These are phyloP conservation scores for Porites rus DNA, from an alignment of 92 coral and sea anemone species.

Conservation along the genomic window DNA sequence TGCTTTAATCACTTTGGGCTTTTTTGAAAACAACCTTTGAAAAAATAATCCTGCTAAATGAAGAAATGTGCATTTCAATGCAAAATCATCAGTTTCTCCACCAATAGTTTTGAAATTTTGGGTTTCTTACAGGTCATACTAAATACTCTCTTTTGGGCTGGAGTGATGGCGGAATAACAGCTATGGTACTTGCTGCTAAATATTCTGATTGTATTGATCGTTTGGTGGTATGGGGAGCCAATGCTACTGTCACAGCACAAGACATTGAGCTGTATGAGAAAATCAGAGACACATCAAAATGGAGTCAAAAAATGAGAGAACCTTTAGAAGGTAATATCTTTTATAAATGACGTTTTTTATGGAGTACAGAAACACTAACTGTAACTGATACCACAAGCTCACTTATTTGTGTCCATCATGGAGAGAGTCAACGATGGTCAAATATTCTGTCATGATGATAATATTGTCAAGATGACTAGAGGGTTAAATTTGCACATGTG, in stretches of 20 bases:
- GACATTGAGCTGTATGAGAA: slow-evolving; percentile 87
- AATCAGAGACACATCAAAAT: slow-evolving; percentile 84
- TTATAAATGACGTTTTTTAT: no score
- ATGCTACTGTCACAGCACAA: slow-evolving; percentile 83
- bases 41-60: no score
- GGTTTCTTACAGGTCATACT: slow-evolving; percentile 66
- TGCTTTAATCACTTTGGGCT: no score
- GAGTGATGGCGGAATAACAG: slow-evolving; percentile 99
- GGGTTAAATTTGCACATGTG: no score
- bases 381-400: no score
- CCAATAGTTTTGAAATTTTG: background rate
- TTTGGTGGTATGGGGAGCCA: slow-evolving; percentile 99
- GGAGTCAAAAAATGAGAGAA: slow-evolving; percentile 95
- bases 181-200: slow-evolving; percentile 81
- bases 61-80: no score
- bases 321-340: slow-evolving; percentile 85
- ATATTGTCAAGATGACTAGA: no score
- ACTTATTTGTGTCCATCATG: no score
- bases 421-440: no score
- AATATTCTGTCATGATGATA: no score
- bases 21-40: no score
- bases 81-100: background rate
- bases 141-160: slow-evolving; percentile 93
- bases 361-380: no score
- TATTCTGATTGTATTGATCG: slow-evolving; percentile 66